Evolutionary conservation across 2,113 vertebrate species (phyloP), one percentile per base, ranked within the genome.

Genomic region (Leptosomus discolor): DNA sequence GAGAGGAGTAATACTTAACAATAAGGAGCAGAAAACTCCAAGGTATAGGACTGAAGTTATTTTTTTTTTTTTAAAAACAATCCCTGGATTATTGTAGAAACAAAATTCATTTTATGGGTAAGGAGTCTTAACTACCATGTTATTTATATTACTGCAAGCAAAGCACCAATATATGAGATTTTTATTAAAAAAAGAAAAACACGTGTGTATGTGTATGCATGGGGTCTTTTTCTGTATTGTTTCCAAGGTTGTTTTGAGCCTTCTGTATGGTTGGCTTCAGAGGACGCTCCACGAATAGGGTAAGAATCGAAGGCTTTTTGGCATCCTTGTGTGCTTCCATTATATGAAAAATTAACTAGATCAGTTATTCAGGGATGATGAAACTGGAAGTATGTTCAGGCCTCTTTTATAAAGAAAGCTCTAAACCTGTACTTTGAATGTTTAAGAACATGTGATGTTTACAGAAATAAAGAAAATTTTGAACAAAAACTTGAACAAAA

Each of bases 171-270:
- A 10, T n/a, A 29, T n/a, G 11, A 43, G 27, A 24, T 43, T 64
- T n/a, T 87, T 39, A 30, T 34, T 73, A 0, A 24, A 51, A 43
- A 41, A 0, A 24, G 46, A 43, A 41, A 56, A 8, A 32, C 4
- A 21, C 5, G 24, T 30, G 0, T 39, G 1, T 54, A 6, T 50
- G 10, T 54, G 0, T 36, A 1, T 5, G 0, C 57, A 6, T n/a
- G 14, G 23, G 15, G 14, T 39, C 26, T 54, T 21, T 45, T 24
- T 34, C 30, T 68, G 4, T 88, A 0, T 85, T 90, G 12, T 88
- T 95, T 93, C 24, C 67, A 90, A 12, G 82, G 53, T 53, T 92
- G 16, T 67, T 41, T 61, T 45, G 43, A 43, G 32, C 57, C 34
- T 64, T 63, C 51, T 36, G 3, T 4, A 1, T 50, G 41, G 24